Conservation (phyloP, 2,888 invertebrate genomes). For the Drosophila mimica region DNA sequence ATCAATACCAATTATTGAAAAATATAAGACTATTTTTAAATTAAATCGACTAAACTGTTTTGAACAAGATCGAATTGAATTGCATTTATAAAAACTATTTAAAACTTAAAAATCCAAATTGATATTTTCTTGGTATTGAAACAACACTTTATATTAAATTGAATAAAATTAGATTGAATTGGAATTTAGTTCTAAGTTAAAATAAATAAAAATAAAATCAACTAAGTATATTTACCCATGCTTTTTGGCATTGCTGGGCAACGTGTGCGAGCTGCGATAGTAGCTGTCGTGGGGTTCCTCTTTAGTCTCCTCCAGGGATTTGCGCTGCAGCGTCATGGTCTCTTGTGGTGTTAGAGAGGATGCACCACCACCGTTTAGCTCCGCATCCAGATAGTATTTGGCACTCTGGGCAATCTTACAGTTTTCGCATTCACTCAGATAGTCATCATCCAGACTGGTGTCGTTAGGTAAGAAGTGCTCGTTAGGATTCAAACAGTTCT, state of each 20-base stretch:
- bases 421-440: slow-evolving; percentile 93
- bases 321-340: slow-evolving; percentile 89
- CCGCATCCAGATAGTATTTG: slow-evolving; percentile 88
- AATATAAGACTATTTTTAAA: neutral
- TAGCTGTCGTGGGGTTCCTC: slow-evolving; percentile 86
- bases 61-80: neutral
- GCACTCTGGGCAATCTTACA: slow-evolving; percentile 92
- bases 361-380: slow-evolving; percentile 82
- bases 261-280: slow-evolving; percentile 88
- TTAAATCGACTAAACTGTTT: neutral
- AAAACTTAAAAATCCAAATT: neutral
- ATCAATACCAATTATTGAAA: neutral
- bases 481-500: slow-evolving; percentile 85
- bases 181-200: neutral
- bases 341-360: slow-evolving; percentile 86
- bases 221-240: slow-evolving; percentile 81
- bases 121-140: neutral
- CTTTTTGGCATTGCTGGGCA: slow-evolving; percentile 87
- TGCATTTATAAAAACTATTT: neutral
- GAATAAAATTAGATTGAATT: neutral
- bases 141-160: neutral
- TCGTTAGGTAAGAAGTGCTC: slow-evolving; percentile 85
- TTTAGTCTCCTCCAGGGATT: slow-evolving; percentile 84
- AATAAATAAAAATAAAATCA: neutral
- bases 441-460: slow-evolving; percentile 88